A percentile compares a stretch with the other conserved stretches of the same genome.
Evolutionary conservation across 2,888 invertebrate genomes (phyloP).

Genomic region (Endotricha flammealis): DNA sequence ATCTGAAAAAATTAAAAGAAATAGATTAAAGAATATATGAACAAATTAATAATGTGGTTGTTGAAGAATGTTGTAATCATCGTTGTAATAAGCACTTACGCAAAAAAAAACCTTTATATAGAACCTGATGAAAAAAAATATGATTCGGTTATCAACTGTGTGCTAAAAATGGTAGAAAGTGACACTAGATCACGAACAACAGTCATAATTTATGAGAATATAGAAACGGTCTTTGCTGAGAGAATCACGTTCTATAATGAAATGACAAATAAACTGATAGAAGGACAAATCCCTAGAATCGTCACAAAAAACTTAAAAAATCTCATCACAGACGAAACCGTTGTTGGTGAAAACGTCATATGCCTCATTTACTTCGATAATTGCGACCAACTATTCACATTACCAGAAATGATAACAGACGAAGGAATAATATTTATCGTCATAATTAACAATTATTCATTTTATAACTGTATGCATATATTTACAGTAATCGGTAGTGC

Average conservation of each 20-base stretch:
- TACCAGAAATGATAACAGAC: slow-evolving; percentile 21
- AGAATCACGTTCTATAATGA: neutral
- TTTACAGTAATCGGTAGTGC: slow-evolving; percentile 23
- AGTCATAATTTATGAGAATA: neutral
- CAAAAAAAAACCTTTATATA: neutral
- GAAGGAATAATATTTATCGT: slow-evolving; percentile 33
- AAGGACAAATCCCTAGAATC: slow-evolving; percentile 1
- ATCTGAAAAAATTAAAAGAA: no score
- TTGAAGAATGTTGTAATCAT: neutral
- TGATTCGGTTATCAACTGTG: slow-evolving; percentile 1
- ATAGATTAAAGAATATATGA: no score
- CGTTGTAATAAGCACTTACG: neutral
- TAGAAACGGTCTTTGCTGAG: neutral
- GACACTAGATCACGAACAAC: neutral
- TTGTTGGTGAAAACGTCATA: neutral
- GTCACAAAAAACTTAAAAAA: neutral
- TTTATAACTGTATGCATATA: slow-evolving; percentile 16
- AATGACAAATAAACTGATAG: slow-evolving; percentile 1
- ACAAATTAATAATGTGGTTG: neutral
- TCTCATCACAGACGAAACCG: neutral
- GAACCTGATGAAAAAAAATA: neutral
- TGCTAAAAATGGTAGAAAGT: neutral
- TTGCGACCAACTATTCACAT: slow-evolving; percentile 21
- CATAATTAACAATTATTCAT: slow-evolving; percentile 23
- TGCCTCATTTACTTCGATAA: slow-evolving; percentile 24